Percentiles rank a stretch among this genome's conserved stretches.
phyloP scores from a whole-genome alignment of 2,888 invertebrate genomes.

The Stenurella melanura region DNA sequence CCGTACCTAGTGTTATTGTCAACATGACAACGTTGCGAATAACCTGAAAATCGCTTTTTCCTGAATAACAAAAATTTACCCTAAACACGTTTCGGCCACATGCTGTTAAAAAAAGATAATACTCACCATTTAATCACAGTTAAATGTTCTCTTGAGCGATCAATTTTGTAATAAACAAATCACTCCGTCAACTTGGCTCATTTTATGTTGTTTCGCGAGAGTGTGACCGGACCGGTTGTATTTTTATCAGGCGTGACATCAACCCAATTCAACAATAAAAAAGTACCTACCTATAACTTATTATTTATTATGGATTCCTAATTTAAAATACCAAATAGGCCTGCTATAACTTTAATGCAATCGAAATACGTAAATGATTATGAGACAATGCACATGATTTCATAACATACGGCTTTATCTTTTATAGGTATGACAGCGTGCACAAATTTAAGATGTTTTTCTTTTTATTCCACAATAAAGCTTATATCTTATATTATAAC shows the following conservation, averaged over 20 bases:
- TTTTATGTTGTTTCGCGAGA: constrained; percentile 39
- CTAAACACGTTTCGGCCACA: neutral
- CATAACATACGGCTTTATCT: too few relatives aligned
- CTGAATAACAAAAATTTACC: constrained; percentile 7
- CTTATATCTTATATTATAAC: too few relatives aligned
- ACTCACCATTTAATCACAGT: constrained; percentile 55
- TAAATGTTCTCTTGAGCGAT: constrained; percentile 41
- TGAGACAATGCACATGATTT: too few relatives aligned
- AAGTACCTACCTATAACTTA: too few relatives aligned
- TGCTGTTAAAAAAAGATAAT: constrained; percentile 12
- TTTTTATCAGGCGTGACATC: neutral
- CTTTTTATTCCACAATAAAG: too few relatives aligned
- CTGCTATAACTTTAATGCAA: too few relatives aligned
- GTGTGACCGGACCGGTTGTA: neutral
- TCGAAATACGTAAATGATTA: too few relatives aligned
- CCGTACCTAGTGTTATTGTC: constrained; percentile 15
- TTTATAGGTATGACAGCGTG: too few relatives aligned
- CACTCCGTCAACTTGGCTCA: constrained; percentile 43
- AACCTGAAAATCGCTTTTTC: constrained; percentile 33
- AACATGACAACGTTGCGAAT: constrained; percentile 48
- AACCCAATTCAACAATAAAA: neutral
- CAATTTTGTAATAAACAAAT: constrained; percentile 52
- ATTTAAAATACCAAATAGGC: too few relatives aligned
- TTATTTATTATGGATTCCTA: too few relatives aligned
- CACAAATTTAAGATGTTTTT: too few relatives aligned